Evolutionary conservation across 2,888 invertebrate species (phyloP).

Genomic region (Blastobasis adustella): DNA sequence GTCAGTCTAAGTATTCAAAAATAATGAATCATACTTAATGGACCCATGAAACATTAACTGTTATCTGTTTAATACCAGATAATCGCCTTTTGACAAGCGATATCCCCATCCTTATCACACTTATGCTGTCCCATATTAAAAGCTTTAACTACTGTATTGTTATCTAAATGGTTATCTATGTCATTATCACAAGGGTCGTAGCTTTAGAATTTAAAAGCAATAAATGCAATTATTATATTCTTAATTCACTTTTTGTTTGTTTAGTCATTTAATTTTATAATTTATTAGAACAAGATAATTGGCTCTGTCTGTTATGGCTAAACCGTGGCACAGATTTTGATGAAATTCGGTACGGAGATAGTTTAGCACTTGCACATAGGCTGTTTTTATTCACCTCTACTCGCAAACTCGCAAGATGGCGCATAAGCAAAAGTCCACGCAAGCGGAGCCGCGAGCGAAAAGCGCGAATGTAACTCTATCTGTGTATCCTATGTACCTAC

Average conservation of each 20-base stretch:
- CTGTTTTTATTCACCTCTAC: too few species aligned
- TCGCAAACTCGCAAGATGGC: too few species aligned
- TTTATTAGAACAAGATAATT: neutral
- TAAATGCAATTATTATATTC: neutral
- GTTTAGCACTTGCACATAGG: too few species aligned
- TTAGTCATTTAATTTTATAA: neutral
- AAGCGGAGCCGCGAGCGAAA: too few species aligned
- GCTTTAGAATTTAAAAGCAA: neutral
- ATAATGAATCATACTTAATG: slow-evolving; percentile 2
- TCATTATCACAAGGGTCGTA: neutral
- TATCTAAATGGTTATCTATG: slow-evolving; percentile 14
- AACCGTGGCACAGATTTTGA: too few species aligned
- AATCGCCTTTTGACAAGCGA: slow-evolving; percentile 12
- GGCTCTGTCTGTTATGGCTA: too few species aligned
- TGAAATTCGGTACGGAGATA: too few species aligned
- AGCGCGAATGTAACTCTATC: too few species aligned
- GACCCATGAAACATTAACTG: slow-evolving; percentile 3
- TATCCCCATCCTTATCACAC: slow-evolving; percentile 10
- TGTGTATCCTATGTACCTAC: too few species aligned
- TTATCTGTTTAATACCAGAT: slow-evolving; percentile 10
- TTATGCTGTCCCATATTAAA: slow-evolving; percentile 3
- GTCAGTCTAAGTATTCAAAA: neutral
- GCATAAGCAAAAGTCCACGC: too few species aligned
- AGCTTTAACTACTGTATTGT: slow-evolving; percentile 12
- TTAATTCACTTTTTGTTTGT: neutral